Evolutionary conservation across 37 sponge, comb jelly and placozoan species (phyloP), one percentile per base, ranked within the genome.

Genomic region (Chondrilla cf. caribensis): DNA sequence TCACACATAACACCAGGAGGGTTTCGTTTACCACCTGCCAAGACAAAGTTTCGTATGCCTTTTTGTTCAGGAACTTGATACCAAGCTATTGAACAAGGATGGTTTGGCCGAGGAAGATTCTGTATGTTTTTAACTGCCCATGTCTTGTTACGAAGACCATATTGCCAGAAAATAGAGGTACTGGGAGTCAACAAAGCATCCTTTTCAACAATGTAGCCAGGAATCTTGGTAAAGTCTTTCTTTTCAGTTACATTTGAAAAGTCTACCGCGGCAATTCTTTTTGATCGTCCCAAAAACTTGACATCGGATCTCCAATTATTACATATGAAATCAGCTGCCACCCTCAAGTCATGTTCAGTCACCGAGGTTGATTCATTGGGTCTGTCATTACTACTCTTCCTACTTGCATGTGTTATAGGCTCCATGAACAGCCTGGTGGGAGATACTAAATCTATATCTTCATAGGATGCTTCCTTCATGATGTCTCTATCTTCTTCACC

Each of bases 161-260:
- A 91, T 65, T 91, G 91, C 91, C 91, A 91, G 18, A 87, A 58
- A 11, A 81, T 9, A 39, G 40, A 19, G 38, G 81, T 8, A 39
- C 85, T 87, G 3, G 54, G 60, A 21, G 71, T 33, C n/a, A 85
- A 29, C 33, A 42, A 21, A 39, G 41, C 44, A 39, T 73, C 64
- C 22, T 62, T 62, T 62, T 29, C 64, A 62, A 62, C 64, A 29
- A 29, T 62, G 29, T n/a, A 62, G 29, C 22, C 15, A 4, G 6
- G 64, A 19, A 62, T 15, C 8, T 62, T n/a, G 64, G 64, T 7
- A 62, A 62, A n/a, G 6, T 28, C 22, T 4, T 15, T 5, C 29
- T 19, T 29, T 62, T 62, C 25, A 19, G 4, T 62, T 5, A 62
- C 15, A n/a, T 62, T 28, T 62, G 64, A 6, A 62, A 62, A 29